These are phyloP conservation scores for Tetheella fluctuosa DNA, from an alignment of 2,888 invertebrate species.

Conservation along the genomic window DNA sequence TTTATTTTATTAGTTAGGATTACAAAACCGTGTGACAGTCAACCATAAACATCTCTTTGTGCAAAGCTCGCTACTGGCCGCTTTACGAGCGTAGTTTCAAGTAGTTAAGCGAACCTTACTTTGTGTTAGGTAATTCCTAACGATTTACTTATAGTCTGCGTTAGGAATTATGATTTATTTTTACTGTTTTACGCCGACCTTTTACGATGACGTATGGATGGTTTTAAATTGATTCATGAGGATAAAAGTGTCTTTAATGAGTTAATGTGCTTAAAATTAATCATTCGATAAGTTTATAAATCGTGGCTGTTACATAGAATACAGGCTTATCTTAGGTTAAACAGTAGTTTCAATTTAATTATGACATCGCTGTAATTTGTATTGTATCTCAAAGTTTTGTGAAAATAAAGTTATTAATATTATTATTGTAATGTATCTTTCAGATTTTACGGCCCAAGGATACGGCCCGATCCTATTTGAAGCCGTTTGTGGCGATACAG, in stretches of 20 bases:
- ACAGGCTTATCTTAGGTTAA: no score
- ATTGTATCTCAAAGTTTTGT: no score
- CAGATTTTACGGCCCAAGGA: no score
- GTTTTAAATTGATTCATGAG: conserved; percentile 9
- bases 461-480: no score
- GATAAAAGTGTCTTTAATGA: neutral
- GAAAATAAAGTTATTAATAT: no score
- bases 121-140: conserved; percentile 45
- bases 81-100: conserved; percentile 43
- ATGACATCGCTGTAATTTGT: no score
- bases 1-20: no score
- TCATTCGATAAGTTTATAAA: no score
- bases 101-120: conserved; percentile 45
- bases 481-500: no score
- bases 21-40: conserved; percentile 47
- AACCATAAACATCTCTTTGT: conserved; percentile 33
- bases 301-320: no score
- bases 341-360: no score
- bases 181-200: conserved; percentile 28
- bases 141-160: conserved; percentile 40
- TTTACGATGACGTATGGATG: conserved; percentile 13
- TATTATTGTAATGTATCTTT: no score
- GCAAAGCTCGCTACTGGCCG: conserved; percentile 42
- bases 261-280: neutral
- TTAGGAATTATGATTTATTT: conserved; percentile 53